phyloP scores from a whole-genome alignment of 1,140 invertebrate genomes.

The Psix sp. region DNA sequence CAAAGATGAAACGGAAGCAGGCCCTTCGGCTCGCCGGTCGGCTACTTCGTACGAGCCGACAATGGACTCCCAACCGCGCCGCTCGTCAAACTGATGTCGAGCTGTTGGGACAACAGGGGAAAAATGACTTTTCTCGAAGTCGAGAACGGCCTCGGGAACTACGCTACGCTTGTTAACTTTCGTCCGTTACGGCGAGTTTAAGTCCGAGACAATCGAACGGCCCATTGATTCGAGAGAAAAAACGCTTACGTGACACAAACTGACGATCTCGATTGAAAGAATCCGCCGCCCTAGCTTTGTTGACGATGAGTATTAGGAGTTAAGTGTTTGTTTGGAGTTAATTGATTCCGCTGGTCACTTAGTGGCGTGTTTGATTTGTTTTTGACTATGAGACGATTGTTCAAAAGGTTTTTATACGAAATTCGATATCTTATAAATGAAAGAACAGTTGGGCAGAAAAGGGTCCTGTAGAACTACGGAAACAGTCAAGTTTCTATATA shows the following conservation, averaged over 20 bases:
- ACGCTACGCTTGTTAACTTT: slow-evolving; percentile 26
- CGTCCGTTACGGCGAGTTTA: slow-evolving; percentile 24
- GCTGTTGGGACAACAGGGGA: slow-evolving; percentile 23
- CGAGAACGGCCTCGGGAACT: slow-evolving; percentile 6
- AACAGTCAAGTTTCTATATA: too few relatives aligned
- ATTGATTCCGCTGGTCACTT: slow-evolving; percentile 8
- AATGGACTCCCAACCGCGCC: slow-evolving; percentile 24
- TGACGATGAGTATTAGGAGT: slow-evolving; percentile 5
- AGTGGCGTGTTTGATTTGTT: slow-evolving; percentile 12
- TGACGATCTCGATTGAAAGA: slow-evolving; percentile 4
- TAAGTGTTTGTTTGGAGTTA: slow-evolving; percentile 25
- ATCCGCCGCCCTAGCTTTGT: slow-evolving; percentile 1
- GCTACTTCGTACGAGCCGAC: slow-evolving; percentile 32
- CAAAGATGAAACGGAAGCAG: slow-evolving; percentile 49
- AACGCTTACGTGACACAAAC: slow-evolving; percentile 4
- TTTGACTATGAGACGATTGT: not conserved
- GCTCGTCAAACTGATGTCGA: slow-evolving; percentile 18
- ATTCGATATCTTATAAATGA: too few relatives aligned
- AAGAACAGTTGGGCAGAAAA: too few relatives aligned
- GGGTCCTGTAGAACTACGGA: too few relatives aligned
- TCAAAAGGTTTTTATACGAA: not conserved
- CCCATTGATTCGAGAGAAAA: too few relatives aligned
- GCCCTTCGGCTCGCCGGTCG: slow-evolving; percentile 16
- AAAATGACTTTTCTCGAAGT: slow-evolving; percentile 38
- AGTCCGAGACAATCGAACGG: not conserved